Conservation (phyloP, 2,113 vertebrate genomes). For the Benitochromis conjunctus region DNA sequence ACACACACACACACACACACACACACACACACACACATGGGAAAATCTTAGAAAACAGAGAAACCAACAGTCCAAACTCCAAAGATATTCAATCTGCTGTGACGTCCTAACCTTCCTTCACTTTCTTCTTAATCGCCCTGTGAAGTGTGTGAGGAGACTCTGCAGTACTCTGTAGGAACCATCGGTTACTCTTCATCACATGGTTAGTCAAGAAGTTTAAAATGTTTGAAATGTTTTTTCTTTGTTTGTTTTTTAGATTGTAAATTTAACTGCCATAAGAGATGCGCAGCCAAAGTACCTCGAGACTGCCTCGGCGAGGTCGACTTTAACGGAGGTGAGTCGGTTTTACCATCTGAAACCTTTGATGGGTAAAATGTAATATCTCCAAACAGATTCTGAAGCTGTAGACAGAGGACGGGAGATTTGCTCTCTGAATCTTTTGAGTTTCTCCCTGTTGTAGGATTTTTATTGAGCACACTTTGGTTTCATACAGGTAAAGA, state of each 20-base stretch:
- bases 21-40: background rate
- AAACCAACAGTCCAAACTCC: background rate
- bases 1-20: background rate
- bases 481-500: background rate
- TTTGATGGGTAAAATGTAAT: background rate
- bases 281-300: conserved; percentile 90
- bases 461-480: background rate
- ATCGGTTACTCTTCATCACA: background rate
- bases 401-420: background rate
- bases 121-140: background rate
- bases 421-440: background rate
- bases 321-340: conserved; percentile 89
- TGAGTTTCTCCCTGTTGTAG: background rate
- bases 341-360: background rate
- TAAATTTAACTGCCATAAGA: conserved; percentile 96
- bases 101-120: background rate
- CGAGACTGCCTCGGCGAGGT: conserved; percentile 92
- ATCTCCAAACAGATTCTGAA: background rate
- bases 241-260: conserved; percentile 77
- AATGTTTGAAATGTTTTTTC: background rate
- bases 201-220: background rate
- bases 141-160: background rate
- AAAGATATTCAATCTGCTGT: background rate
- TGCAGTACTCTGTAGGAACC: background rate
- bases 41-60: background rate